Percentiles rank a stretch among this genome's conserved stretches.
phyloP scores from a whole-genome alignment of 2,113 vertebrate genomes.

The Chionodraco myersi region DNA sequence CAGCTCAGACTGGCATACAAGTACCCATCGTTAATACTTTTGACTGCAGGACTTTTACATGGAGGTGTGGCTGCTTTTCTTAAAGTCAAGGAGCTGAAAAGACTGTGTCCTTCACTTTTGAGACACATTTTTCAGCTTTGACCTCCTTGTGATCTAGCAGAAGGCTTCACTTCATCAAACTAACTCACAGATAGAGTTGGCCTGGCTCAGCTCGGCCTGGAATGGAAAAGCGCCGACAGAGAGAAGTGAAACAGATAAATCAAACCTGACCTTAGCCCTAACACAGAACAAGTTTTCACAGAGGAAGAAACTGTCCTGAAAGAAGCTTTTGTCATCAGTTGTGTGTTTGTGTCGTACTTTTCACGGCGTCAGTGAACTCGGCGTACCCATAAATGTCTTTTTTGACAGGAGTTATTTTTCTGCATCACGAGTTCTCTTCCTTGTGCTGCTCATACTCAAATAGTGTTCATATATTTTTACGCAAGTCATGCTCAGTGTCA shows the following conservation, averaged over 20 bases:
- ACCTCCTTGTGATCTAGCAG: background rate
- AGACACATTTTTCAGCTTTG: background rate
- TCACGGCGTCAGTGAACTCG: too few species aligned
- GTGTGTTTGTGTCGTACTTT: too few species aligned
- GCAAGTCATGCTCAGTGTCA: too few species aligned
- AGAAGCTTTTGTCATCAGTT: too few species aligned
- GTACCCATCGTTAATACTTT: background rate
- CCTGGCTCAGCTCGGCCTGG: conserved; percentile 14
- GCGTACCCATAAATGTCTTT: too few species aligned
- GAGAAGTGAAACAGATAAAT: background rate
- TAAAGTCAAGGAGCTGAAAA: background rate
- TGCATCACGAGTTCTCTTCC: too few species aligned
- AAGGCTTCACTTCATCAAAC: background rate
- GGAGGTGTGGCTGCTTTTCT: background rate
- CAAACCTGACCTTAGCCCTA: too few species aligned
- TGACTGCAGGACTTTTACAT: background rate
- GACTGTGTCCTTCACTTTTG: background rate
- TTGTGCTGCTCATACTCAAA: too few species aligned
- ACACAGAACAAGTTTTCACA: too few species aligned
- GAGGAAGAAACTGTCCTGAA: too few species aligned
- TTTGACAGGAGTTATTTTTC: too few species aligned
- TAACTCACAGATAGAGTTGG: background rate
- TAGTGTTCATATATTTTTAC: too few species aligned
- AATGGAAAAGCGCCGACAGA: background rate
- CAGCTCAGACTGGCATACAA: conserved; percentile 3